phyloP scores from a whole-genome alignment of 1,140 invertebrate genomes.

The Lucilia cuprina region DNA sequence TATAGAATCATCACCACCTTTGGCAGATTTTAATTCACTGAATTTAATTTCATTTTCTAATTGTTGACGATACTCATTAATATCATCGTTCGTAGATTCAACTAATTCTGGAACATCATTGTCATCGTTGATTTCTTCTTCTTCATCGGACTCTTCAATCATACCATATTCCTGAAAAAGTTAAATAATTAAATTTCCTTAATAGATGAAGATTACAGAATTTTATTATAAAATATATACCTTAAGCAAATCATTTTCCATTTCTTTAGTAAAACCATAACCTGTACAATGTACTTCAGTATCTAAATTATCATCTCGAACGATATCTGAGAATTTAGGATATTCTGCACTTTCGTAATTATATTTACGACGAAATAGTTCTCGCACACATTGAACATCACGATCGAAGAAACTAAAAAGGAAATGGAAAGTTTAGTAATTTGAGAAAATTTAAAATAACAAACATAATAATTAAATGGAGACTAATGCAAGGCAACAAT shows the following conservation, averaged over 20 bases:
- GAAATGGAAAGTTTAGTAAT: not conserved
- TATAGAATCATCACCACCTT: slow-evolving; percentile 54
- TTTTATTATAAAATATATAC: slow-evolving; percentile 48
- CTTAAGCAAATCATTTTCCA: slow-evolving; percentile 76
- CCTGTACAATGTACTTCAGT: slow-evolving; percentile 89
- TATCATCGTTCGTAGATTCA: slow-evolving; percentile 59
- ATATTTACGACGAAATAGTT: slow-evolving; percentile 93
- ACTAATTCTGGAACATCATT: slow-evolving; percentile 41
- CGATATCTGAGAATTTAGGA: slow-evolving; percentile 87
- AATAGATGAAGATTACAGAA: not conserved
- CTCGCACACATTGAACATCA: slow-evolving; percentile 91
- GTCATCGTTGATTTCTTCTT: slow-evolving; percentile 48
- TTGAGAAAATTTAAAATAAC: too few relatives aligned
- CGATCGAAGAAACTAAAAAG: slow-evolving; percentile 85
- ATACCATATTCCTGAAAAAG: slow-evolving; percentile 58
- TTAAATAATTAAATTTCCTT: not conserved
- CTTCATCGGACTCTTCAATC: slow-evolving; percentile 45
- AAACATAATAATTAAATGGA: too few relatives aligned
- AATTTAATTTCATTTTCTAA: slow-evolving; percentile 62
- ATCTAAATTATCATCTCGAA: slow-evolving; percentile 85
- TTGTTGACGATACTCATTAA: slow-evolving; percentile 65
- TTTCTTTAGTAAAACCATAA: slow-evolving; percentile 87
- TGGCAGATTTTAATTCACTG: slow-evolving; percentile 50
- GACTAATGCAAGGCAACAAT: too few relatives aligned
- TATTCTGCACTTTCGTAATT: slow-evolving; percentile 88